Evolutionary conservation across 2,797 vertebrate species (phyloP), one percentile per base, ranked within the genome.

Genomic region (Syngnathus acus): DNA sequence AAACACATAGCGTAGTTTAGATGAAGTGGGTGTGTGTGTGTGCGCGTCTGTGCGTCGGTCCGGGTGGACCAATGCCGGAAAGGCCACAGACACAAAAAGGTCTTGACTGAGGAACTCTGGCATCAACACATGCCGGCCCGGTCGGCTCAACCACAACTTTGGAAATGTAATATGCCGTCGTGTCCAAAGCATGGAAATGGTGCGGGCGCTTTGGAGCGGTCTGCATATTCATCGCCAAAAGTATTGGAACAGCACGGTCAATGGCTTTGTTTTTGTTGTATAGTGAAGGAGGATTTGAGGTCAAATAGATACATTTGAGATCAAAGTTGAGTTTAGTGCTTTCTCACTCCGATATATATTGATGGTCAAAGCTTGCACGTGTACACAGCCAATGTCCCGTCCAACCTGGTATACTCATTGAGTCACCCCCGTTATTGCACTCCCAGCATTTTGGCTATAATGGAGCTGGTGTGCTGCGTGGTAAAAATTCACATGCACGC

Each of bases 131-230:
- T 82, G 68, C 76, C 13, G 70, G 54, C 72, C 77, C 73, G 60
- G 72, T 85, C 69, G 80, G 78, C 88, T 79, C 84, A 85, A 90
- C 88, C 85, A 86, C 88, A 90, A 89, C 80, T 90, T 90, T 88
- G 87, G 88, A 72, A 87, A 88, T 90, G 87, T 90, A 89, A 58
- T 63, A 67, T 81, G 79, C 67, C 73, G 73, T 84, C 78, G 81
- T 85, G 16, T 6, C 10, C 76, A 83, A 81, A 86, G 77, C 72
- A 71, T 75, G 76, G 67, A 43, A 84, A 79, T 77, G 80, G 66
- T 87, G 82, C 84, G 87, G 85, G 87, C 84, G 83, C 75, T 79
- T 88, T 73, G 82, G 84, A 82, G 45, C 75, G 86, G 66, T 88
- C 84, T 85, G 75, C 50, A 67, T 62, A 83, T 81, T 86, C 69